Conservation (phyloP, 2,797 vertebrate genomes). For the Melanogrammus aeglefinus region DNA sequence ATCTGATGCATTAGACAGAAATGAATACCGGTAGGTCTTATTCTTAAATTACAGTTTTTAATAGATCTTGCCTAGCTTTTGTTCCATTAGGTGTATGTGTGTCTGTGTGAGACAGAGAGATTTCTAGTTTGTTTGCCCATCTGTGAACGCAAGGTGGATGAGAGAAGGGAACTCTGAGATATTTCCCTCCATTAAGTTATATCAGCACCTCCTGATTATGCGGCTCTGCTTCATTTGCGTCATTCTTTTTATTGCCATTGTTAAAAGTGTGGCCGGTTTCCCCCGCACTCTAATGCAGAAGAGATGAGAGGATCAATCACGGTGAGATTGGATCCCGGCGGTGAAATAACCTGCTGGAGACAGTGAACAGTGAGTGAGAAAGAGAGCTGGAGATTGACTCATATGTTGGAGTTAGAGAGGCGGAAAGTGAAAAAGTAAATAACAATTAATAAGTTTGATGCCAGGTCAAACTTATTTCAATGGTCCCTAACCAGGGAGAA, state of each 20-base stretch:
- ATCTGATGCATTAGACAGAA: background rate
- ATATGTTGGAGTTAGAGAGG: background rate
- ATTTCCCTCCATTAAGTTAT: conserved; percentile 57
- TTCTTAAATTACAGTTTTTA: conserved; percentile 1
- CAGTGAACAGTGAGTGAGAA: conserved; percentile 15
- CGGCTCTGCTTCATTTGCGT: conserved; percentile 61
- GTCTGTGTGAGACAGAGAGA: conserved; percentile 10
- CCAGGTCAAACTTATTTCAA: no score
- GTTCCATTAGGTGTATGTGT: background rate
- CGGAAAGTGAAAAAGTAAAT: conserved; percentile 3
- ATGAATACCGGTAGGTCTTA: background rate
- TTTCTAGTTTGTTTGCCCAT: background rate
- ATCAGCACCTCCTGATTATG: conserved; percentile 58
- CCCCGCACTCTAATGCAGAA: conserved; percentile 71
- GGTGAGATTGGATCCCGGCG: conserved; percentile 62
- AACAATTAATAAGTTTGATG: background rate
- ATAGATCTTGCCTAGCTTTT: background rate
- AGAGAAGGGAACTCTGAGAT: conserved; percentile 31
- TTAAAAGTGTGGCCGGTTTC: conserved; percentile 66
- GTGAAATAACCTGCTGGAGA: conserved; percentile 53
- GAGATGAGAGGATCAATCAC: conserved; percentile 80
- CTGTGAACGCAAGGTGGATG: conserved; percentile 17
- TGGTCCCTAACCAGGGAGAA: background rate
- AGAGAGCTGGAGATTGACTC: background rate
- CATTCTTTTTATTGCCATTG: conserved; percentile 70